Evolutionary conservation across 1,140 invertebrate genomes (phyloP).

Genomic region (Nomia melanderi): DNA sequence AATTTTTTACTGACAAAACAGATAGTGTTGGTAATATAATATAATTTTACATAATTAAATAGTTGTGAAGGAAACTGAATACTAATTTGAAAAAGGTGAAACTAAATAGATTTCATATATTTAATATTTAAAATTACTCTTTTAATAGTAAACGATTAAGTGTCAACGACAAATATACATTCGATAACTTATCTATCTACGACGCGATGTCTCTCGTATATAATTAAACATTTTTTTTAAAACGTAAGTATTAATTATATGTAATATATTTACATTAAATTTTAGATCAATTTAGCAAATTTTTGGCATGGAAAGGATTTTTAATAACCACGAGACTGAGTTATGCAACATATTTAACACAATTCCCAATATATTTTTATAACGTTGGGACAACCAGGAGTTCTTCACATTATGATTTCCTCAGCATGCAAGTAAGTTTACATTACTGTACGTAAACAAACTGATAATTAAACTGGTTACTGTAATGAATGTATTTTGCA

Average conservation of each 20-base stretch:
- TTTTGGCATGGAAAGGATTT: conserved; percentile 84
- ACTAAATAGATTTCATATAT: too few relatives aligned
- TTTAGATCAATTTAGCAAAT: conserved; percentile 79
- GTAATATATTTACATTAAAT: background rate
- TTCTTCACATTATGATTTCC: conserved; percentile 81
- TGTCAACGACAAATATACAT: too few relatives aligned
- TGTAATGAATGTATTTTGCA: conserved; percentile 69
- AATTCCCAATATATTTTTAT: conserved; percentile 86
- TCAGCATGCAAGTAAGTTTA: conserved; percentile 80
- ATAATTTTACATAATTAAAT: too few relatives aligned
- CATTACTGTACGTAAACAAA: background rate
- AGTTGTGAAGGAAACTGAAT: too few relatives aligned
- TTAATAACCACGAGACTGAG: conserved; percentile 84
- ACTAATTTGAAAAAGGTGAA: too few relatives aligned
- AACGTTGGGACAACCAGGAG: conserved; percentile 83
- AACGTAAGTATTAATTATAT: background rate
- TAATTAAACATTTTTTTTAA: too few relatives aligned
- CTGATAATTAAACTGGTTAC: conserved; percentile 3
- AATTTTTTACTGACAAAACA: too few relatives aligned
- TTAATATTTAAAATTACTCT: too few relatives aligned
- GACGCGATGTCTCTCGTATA: too few relatives aligned
- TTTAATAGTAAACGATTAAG: too few relatives aligned
- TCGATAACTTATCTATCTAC: too few relatives aligned
- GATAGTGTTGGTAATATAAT: too few relatives aligned
- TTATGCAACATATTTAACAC: conserved; percentile 85